Conservation (phyloP, 2,797 vertebrate genomes). For the Urosaurus nigricauda region DNA sequence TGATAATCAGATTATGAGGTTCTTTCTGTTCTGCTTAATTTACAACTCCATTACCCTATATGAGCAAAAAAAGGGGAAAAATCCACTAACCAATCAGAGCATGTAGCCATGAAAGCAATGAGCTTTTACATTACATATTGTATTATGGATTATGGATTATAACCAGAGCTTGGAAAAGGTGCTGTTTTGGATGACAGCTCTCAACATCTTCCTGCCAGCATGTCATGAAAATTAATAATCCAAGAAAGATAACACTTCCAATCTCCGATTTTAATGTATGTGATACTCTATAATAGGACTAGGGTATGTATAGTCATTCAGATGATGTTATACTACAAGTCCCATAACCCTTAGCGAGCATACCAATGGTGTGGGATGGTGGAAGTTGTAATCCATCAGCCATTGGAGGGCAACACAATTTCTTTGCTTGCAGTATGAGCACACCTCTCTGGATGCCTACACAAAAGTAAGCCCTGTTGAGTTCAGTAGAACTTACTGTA, state of each 20-base stretch:
- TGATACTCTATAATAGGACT: not conserved
- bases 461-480: not conserved
- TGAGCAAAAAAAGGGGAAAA: not conserved
- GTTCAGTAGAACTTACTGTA: too few species aligned
- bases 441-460: not conserved
- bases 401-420: not conserved
- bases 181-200: too few species aligned
- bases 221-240: too few species aligned
- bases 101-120: conserved; percentile 14
- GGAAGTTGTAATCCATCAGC: not conserved
- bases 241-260: too few species aligned
- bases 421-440: not conserved
- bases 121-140: not conserved
- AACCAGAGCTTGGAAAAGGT: too few species aligned
- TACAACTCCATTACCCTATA: conserved; percentile 9
- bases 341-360: not conserved
- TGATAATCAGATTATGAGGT: not conserved
- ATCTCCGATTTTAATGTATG: not conserved
- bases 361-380: not conserved
- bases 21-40: conserved; percentile 23
- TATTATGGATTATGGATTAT: not conserved
- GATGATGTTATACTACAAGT: too few species aligned
- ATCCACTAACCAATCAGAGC: not conserved
- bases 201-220: too few species aligned
- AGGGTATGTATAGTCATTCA: not conserved